These are phyloP conservation scores for Tridacna crocea DNA, from an alignment of 2,888 invertebrate genomes.

Conservation along the genomic window DNA sequence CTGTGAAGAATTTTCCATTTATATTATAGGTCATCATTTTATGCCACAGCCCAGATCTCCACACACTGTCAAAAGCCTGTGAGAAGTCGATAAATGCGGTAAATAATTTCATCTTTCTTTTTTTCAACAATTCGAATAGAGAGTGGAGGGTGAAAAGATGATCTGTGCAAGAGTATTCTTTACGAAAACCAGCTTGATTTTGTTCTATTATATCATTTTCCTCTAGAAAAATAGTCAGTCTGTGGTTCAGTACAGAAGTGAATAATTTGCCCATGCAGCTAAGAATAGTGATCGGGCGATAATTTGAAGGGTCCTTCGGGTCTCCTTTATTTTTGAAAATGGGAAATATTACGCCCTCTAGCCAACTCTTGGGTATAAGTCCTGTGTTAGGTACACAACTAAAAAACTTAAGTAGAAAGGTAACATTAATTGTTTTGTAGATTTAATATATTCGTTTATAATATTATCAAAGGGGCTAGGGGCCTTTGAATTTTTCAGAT, in stretches of 20 bases:
- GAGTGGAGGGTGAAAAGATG: background rate
- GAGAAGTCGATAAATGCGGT: no score
- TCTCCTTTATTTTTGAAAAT: background rate
- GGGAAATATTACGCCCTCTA: background rate
- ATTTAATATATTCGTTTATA: slow-evolving; percentile 18
- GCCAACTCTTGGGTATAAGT: background rate
- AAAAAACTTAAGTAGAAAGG: background rate
- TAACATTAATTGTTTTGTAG: background rate
- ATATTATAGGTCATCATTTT: background rate
- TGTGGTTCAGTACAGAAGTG: background rate
- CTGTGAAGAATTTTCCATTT: background rate
- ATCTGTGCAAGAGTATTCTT: background rate
- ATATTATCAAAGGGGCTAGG: slow-evolving; percentile 1
- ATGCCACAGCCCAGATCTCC: no score
- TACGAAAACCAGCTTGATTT: background rate
- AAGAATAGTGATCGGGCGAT: background rate
- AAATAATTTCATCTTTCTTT: background rate
- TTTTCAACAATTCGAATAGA: background rate
- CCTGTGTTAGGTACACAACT: background rate
- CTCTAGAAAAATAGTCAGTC: background rate
- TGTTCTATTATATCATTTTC: background rate
- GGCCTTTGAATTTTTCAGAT: background rate
- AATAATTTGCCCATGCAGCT: background rate
- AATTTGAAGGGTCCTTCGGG: no score
- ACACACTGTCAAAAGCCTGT: no score